phyloP scores from a whole-genome alignment of 2,113 vertebrate species.

The Caretta caretta region DNA sequence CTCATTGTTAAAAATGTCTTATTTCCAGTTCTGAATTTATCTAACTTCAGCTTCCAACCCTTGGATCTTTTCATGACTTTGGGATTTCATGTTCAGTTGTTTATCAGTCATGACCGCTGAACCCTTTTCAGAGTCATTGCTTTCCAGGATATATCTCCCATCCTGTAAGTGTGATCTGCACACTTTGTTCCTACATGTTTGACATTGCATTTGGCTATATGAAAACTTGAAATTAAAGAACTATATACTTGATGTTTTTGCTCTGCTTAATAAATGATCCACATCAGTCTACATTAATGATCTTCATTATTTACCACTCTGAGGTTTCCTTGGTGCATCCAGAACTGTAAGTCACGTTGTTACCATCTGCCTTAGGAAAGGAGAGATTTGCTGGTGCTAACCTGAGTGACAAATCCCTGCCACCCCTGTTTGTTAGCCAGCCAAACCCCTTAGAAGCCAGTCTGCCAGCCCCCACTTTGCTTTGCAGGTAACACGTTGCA shows the following conservation, averaged over 20 bases:
- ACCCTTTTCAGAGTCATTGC: slow-evolving; percentile 45
- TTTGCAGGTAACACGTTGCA: not conserved
- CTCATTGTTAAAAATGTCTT: not conserved
- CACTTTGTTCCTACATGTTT: slow-evolving; percentile 41
- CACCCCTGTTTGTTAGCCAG: not conserved
- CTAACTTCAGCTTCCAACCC: slow-evolving; percentile 11
- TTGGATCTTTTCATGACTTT: slow-evolving; percentile 42
- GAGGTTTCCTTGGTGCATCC: not conserved
- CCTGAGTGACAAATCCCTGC: not conserved
- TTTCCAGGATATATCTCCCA: not conserved
- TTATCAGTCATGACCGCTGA: slow-evolving; percentile 23
- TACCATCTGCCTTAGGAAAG: not conserved
- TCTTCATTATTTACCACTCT: not conserved
- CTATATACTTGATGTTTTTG: not conserved
- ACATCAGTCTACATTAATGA: not conserved
- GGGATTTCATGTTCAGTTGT: slow-evolving; percentile 1
- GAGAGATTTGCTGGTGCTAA: not conserved
- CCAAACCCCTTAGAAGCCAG: not conserved
- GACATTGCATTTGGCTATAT: slow-evolving; percentile 16
- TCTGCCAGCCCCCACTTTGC: not conserved
- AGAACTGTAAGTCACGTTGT: not conserved
- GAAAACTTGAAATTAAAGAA: slow-evolving; percentile 39
- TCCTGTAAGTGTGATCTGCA: not conserved
- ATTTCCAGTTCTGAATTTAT: slow-evolving; percentile 18
- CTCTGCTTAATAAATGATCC: slow-evolving; percentile 18